Evolutionary conservation across 2,888 invertebrate genomes (phyloP).

Genomic region (Digitonthophagus gazella): DNA sequence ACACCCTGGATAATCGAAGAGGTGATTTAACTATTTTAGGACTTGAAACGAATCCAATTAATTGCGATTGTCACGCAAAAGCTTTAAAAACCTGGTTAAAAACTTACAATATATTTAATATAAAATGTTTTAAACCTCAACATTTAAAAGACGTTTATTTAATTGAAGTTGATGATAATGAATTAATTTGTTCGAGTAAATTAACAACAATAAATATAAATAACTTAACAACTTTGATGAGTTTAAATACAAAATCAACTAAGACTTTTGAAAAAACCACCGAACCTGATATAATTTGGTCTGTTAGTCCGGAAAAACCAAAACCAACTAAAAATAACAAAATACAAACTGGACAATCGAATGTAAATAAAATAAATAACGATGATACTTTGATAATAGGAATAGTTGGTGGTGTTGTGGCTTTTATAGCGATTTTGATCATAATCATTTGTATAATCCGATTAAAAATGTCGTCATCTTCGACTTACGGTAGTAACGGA

Average conservation of each 20-base stretch:
- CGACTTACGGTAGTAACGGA: slow-evolving; percentile 69
- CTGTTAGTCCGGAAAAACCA: slow-evolving; percentile 66
- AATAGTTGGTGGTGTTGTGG: slow-evolving; percentile 91
- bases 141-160: slow-evolving; percentile 67
- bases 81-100: slow-evolving; percentile 79
- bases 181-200: slow-evolving; percentile 69
- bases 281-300: slow-evolving; percentile 90
- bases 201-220: slow-evolving; percentile 58
- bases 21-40: slow-evolving; percentile 74
- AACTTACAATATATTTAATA: slow-evolving; percentile 57
- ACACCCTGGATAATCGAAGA: slow-evolving; percentile 77
- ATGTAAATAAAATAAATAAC: slow-evolving; percentile 71
- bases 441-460: slow-evolving; percentile 87
- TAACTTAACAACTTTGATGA: slow-evolving; percentile 44
- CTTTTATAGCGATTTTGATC: slow-evolving; percentile 84
- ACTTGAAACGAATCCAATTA: slow-evolving; percentile 74
- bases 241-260: slow-evolving; percentile 52
- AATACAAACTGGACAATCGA: slow-evolving; percentile 57
- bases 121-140: slow-evolving; percentile 66
- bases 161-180: slow-evolving; percentile 75
- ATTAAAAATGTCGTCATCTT: slow-evolving; percentile 57
- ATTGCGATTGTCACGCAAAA: slow-evolving; percentile 81
- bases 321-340: slow-evolving; percentile 55
- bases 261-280: slow-evolving; percentile 62
- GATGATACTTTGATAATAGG: slow-evolving; percentile 93